These are phyloP conservation scores for Struthio camelus DNA, from an alignment of 2,113 vertebrate genomes.

Conservation along the genomic window DNA sequence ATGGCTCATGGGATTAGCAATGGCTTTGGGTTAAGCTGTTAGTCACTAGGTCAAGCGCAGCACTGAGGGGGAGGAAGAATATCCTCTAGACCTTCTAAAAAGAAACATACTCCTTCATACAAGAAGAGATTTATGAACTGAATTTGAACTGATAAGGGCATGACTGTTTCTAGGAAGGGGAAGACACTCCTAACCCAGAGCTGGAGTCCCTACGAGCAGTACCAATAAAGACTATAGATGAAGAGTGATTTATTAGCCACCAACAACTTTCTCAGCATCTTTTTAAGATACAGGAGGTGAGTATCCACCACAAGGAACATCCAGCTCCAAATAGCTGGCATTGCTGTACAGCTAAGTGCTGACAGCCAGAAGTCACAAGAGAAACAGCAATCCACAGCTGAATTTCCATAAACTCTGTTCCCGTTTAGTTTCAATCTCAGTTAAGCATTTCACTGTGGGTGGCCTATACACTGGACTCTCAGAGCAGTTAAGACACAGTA, in stretches of 20 bases:
- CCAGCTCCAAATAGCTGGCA: neutral
- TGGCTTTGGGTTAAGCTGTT: neutral
- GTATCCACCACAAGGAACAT: neutral
- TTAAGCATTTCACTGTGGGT: constrained; percentile 47
- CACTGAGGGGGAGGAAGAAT: neutral
- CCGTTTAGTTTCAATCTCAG: constrained; percentile 12
- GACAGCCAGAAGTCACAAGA: constrained; percentile 53
- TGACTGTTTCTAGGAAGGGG: constrained; percentile 35
- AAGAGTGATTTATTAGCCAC: constrained; percentile 50
- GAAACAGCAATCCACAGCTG: constrained; percentile 6
- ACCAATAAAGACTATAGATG: neutral
- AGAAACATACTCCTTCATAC: neutral
- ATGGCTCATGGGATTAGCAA: neutral
- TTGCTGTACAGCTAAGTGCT: neutral
- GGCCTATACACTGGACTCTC: constrained; percentile 30
- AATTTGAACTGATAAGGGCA: constrained; percentile 39
- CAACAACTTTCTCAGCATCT: constrained; percentile 40
- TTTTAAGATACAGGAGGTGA: constrained; percentile 29
- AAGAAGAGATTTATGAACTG: constrained; percentile 35
- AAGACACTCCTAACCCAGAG: neutral
- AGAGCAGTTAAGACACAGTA: neutral
- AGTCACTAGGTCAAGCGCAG: neutral
- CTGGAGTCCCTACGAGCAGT: constrained; percentile 19
- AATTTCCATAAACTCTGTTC: constrained; percentile 34
- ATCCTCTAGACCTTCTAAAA: neutral